Evolutionary conservation across 2,113 vertebrate species (phyloP).

Genomic region (Gallinago jamesoni): DNA sequence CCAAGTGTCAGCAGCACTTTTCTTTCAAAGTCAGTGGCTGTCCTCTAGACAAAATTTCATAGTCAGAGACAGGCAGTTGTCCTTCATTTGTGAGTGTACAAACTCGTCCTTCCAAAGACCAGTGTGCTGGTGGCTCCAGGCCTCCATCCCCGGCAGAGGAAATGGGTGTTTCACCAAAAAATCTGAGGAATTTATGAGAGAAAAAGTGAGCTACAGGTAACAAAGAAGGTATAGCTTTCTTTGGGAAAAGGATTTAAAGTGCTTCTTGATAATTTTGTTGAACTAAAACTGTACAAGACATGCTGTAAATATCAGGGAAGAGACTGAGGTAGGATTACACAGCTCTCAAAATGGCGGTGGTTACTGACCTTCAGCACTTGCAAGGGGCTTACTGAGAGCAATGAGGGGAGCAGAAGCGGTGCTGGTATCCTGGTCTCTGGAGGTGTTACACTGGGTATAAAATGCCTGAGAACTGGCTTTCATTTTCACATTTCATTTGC

Average conservation of each 20-base stretch:
- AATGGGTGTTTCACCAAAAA: neutral
- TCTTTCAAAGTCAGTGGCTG: neutral
- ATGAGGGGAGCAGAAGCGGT: neutral
- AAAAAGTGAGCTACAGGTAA: neutral
- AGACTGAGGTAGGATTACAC: neutral
- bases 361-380: neutral
- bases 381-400: neutral
- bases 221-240: neutral
- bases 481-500: neutral
- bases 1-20: neutral
- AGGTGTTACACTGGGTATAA: neutral
- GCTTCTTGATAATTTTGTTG: neutral
- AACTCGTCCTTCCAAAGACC: neutral
- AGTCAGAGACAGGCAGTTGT: neutral
- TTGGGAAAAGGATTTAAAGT: neutral
- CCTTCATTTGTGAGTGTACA: fast-evolving
- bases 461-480: neutral
- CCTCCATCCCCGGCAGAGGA: fast-evolving
- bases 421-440: neutral
- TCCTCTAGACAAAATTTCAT: neutral
- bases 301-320: neutral
- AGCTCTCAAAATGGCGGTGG: neutral
- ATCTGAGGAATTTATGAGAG: neutral
- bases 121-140: fast-evolving
- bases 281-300: neutral